Evolutionary conservation across 2,113 vertebrate genomes (phyloP).

Genomic region (Pedionomus torquatus): DNA sequence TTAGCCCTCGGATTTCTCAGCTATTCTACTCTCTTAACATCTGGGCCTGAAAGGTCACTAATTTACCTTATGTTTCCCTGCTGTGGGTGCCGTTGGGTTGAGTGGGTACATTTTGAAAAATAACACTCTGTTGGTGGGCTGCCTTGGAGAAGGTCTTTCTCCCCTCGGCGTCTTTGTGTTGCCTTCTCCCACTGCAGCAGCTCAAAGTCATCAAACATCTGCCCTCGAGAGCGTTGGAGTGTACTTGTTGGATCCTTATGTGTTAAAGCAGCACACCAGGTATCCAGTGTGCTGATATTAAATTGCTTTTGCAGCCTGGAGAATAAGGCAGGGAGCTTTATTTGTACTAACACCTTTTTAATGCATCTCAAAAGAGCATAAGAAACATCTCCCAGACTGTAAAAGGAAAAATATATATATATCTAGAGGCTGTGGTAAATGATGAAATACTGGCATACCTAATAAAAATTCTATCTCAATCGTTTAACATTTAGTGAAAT

Average conservation of each 20-base stretch:
- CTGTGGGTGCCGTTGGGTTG: slow-evolving; percentile 37
- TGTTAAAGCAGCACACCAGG: background rate
- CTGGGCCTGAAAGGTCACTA: slow-evolving; percentile 59
- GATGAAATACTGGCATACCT: slow-evolving; percentile 15
- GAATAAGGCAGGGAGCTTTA: slow-evolving; percentile 51
- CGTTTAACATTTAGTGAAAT: slow-evolving; percentile 67
- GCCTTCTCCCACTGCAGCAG: slow-evolving; percentile 32
- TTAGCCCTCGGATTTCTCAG: slow-evolving; percentile 59
- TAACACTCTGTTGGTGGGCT: slow-evolving; percentile 69
- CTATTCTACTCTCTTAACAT: slow-evolving; percentile 61
- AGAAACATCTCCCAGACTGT: slow-evolving; percentile 50
- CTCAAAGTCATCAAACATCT: slow-evolving; percentile 12
- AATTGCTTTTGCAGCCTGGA: slow-evolving; percentile 55
- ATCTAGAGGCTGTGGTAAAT: slow-evolving; percentile 36
- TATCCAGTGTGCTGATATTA: background rate
- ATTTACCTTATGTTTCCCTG: slow-evolving; percentile 63
- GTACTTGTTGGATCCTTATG: background rate
- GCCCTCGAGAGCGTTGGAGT: background rate
- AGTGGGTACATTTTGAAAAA: slow-evolving; percentile 59
- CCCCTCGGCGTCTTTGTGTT: background rate
- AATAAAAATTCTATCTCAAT: slow-evolving; percentile 67
- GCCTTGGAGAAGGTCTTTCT: background rate
- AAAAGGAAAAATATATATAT: slow-evolving; percentile 44
- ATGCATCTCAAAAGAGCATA: slow-evolving; percentile 41
- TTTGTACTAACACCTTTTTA: slow-evolving; percentile 57